phyloP scores from a whole-genome alignment of 2,797 vertebrate species.

The Artibeus jamaicensis region DNA sequence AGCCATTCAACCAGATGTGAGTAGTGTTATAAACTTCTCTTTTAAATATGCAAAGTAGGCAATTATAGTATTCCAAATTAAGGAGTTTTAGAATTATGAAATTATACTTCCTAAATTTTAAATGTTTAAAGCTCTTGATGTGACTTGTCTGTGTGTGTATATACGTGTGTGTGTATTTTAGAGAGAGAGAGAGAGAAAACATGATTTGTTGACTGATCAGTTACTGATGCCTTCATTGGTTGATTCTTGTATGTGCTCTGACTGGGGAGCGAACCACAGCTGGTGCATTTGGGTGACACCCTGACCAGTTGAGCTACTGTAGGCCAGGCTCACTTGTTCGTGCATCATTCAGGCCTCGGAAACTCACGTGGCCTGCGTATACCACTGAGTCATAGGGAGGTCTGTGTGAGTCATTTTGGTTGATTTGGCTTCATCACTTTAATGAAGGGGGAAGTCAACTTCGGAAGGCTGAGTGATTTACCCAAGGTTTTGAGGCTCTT shows the following conservation, averaged over 20 bases:
- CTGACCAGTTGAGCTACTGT: too few species aligned
- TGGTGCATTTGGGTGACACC: background rate
- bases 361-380: background rate
- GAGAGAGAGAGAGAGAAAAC: background rate
- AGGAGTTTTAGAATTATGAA: background rate
- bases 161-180: background rate
- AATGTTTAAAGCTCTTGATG: background rate
- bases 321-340: background rate
- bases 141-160: background rate
- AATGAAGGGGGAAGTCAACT: background rate
- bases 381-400: background rate
- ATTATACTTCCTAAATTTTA: constrained; percentile 21
- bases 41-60: constrained; percentile 19
- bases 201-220: background rate
- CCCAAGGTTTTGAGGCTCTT: background rate
- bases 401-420: background rate
- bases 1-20: constrained; percentile 98
- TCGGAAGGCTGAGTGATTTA: background rate
- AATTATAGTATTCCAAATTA: constrained; percentile 9
- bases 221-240: background rate
- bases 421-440: background rate
- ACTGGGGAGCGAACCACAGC: background rate
- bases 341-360: background rate
- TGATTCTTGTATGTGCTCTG: background rate
- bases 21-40: constrained; percentile 69